Evolutionary conservation across 2,888 invertebrate species (phyloP).

Genomic region (Nasonia oneida): DNA sequence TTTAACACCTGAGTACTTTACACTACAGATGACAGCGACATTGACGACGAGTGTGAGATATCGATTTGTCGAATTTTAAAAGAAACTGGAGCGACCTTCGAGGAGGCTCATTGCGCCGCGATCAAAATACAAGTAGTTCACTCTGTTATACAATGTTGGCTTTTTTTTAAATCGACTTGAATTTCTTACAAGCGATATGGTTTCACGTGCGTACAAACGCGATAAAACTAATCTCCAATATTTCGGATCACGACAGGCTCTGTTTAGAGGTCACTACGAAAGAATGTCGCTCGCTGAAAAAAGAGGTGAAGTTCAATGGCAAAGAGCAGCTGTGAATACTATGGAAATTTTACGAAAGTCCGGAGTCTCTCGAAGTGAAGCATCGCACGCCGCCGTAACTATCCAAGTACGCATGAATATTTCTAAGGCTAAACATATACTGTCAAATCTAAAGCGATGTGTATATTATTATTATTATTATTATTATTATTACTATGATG

Average conservation of each 20-base stretch:
- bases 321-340: conserved; percentile 71
- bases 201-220: neutral
- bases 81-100: conserved; percentile 66
- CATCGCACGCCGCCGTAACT: conserved; percentile 66
- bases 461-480: no score
- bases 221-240: neutral
- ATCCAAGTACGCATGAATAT: conserved; percentile 68
- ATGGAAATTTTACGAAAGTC: conserved; percentile 71
- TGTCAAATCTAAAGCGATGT: no score
- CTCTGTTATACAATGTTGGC: neutral
- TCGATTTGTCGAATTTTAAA: conserved; percentile 70
- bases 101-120: conserved; percentile 70
- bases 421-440: neutral
- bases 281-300: conserved; percentile 69
- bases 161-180: neutral
- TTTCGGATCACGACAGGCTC: conserved; percentile 64
- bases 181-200: neutral
- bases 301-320: conserved; percentile 73
- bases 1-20: neutral
- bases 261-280: conserved; percentile 73
- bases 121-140: conserved; percentile 72
- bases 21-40: conserved; percentile 31
- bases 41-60: conserved; percentile 65
- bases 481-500: no score
- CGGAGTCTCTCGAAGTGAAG: conserved; percentile 70